Conservation (phyloP, 1,140 invertebrate genomes). For the Eufriesea mexicana region DNA sequence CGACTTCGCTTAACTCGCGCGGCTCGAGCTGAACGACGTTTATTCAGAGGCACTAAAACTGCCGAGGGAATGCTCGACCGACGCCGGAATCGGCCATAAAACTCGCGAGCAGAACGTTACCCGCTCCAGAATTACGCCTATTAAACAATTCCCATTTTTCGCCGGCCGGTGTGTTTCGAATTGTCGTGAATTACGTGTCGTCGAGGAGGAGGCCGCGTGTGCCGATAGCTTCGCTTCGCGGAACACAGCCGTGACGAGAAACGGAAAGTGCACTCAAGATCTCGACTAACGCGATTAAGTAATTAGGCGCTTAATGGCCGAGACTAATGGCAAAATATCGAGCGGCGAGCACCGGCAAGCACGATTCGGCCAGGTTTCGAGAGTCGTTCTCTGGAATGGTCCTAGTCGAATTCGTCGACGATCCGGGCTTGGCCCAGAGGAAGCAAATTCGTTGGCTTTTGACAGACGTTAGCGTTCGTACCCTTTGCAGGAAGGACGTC, state of each 20-base stretch:
- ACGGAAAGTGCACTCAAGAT: conserved; percentile 44
- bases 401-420: neutral
- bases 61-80: neutral
- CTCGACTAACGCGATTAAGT: conserved; percentile 51
- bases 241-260: conserved; percentile 49
- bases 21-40: neutral
- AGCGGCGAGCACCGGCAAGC: neutral
- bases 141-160: conserved; percentile 36
- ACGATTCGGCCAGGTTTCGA: neutral
- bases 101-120: neutral
- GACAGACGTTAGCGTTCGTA: conserved; percentile 75
- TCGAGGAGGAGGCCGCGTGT: conserved; percentile 20
- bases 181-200: conserved; percentile 47
- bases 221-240: conserved; percentile 24
- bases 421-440: neutral
- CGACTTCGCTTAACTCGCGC: neutral
- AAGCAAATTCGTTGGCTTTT: neutral
- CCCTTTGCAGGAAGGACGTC: conserved; percentile 89
- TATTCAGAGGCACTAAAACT: neutral
- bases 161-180: conserved; percentile 12
- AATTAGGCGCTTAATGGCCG: conserved; percentile 56
- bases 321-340: conserved; percentile 56
- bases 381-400: neutral
- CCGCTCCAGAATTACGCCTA: conserved; percentile 13
- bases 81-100: neutral